A percentile compares a stretch with the other conserved stretches of the same genome.
Evolutionary conservation across 2,888 invertebrate species (phyloP).

Genomic region (Caenorhabditis zanzibari): DNA sequence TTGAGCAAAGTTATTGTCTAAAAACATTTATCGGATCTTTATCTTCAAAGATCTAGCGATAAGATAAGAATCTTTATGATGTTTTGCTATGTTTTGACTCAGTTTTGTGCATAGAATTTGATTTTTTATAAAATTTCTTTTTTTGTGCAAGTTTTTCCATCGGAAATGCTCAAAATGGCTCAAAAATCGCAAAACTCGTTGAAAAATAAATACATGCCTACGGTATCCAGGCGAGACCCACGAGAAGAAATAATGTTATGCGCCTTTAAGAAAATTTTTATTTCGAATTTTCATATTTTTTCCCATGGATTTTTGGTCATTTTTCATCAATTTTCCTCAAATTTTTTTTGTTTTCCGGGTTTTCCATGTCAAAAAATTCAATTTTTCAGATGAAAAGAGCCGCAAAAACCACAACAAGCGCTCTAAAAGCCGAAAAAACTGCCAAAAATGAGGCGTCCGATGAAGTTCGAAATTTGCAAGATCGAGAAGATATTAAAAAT

Average conservation of each 20-base stretch:
- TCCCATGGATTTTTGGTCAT: not conserved
- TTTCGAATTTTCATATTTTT: not conserved
- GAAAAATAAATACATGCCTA: too few species aligned
- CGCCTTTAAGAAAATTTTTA: slow-evolving; percentile 9
- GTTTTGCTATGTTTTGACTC: too few species aligned
- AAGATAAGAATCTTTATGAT: too few species aligned
- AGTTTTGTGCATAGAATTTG: too few species aligned
- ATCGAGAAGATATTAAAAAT: not conserved
- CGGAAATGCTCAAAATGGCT: not conserved
- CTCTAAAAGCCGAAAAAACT: not conserved
- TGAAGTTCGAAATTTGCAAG: not conserved
- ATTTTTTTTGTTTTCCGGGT: not conserved
- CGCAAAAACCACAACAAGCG: too few species aligned
- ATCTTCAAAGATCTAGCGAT: not conserved
- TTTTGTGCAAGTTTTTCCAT: too few species aligned
- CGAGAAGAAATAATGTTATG: not conserved
- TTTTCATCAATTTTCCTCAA: not conserved
- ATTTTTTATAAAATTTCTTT: not conserved
- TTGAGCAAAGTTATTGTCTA: not conserved
- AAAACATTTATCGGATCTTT: too few species aligned
- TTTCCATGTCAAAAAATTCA: not conserved
- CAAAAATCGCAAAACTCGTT: too few species aligned
- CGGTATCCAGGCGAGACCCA: slow-evolving; percentile 7
- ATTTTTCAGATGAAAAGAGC: not conserved
- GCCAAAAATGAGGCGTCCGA: not conserved